phyloP scores from a whole-genome alignment of 2,888 invertebrate species.

The Matsumyia berberina region DNA sequence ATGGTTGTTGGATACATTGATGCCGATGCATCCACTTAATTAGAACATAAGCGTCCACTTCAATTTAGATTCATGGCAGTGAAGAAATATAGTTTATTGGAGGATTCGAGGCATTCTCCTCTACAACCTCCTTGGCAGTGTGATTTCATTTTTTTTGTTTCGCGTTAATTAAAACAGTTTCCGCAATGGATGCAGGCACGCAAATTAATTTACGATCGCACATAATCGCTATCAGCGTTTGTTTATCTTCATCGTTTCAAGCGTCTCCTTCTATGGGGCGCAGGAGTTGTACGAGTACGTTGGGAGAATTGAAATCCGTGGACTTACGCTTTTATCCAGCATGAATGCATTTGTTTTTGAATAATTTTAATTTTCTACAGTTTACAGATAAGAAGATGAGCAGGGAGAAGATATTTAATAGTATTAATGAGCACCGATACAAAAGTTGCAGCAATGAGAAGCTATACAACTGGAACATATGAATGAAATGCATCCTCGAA shows the following conservation, averaged over 20 bases:
- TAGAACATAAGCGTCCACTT: constrained; percentile 57
- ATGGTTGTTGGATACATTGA: constrained; percentile 8
- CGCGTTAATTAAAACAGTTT: constrained; percentile 78
- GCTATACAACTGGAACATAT: neutral
- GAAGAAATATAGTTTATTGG: constrained; percentile 68
- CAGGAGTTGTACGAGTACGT: constrained; percentile 7
- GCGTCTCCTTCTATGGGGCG: no score
- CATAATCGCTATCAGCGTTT: constrained; percentile 72
- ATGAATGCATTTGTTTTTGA: constrained; percentile 28
- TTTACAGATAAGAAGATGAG: constrained; percentile 39
- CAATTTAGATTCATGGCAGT: constrained; percentile 51
- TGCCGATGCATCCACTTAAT: constrained; percentile 56
- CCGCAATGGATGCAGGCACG: constrained; percentile 77
- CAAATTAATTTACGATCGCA: constrained; percentile 78
- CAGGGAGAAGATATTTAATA: constrained; percentile 16
- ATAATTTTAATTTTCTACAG: constrained; percentile 48
- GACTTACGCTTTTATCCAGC: constrained; percentile 34
- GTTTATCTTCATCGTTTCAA: constrained; percentile 67
- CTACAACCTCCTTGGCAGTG: constrained; percentile 9
- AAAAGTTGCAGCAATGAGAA: neutral
- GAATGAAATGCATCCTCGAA: neutral
- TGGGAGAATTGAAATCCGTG: constrained; percentile 28
- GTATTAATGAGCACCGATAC: constrained; percentile 12
- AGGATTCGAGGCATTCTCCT: constrained; percentile 29
- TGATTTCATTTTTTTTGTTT: constrained; percentile 10